Conservation (phyloP, 2,797 vertebrate genomes). For the Heterohyrax brucei region DNA sequence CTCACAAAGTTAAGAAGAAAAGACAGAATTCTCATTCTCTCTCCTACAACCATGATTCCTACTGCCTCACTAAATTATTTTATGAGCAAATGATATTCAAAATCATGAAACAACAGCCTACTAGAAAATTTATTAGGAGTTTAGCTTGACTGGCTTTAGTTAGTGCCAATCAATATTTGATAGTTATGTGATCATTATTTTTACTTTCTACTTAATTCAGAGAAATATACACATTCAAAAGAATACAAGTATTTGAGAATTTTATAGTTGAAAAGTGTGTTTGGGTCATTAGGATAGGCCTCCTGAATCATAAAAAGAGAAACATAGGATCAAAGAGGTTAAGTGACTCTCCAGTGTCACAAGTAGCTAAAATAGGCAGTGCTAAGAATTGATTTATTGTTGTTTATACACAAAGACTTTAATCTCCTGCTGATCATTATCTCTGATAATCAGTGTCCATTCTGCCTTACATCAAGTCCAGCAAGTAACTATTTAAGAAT, state of each 20-base stretch:
- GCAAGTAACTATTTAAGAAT: constrained; percentile 29
- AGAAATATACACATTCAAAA: not conserved
- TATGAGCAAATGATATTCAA: not conserved
- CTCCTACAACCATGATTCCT: not conserved
- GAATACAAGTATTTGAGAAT: not conserved
- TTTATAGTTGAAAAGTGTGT: not conserved
- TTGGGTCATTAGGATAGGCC: not conserved
- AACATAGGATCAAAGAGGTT: not conserved
- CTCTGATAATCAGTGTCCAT: not conserved
- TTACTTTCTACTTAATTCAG: constrained; percentile 1
- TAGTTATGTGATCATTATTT: not conserved
- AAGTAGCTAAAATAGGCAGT: not conserved
- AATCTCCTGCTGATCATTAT: not conserved
- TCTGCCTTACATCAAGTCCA: constrained; percentile 37
- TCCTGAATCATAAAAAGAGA: not conserved
- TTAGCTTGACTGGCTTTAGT: constrained; percentile 21
- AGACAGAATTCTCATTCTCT: not conserved
- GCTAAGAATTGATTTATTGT: not conserved
- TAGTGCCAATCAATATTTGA: constrained; percentile 11
- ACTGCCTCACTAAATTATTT: not conserved
- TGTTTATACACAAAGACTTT: not conserved
- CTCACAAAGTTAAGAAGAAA: not conserved
- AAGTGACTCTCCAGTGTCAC: not conserved
- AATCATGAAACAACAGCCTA: not conserved
- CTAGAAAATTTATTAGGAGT: constrained; percentile 27